Evolutionary conservation across 2,113 vertebrate species (phyloP).

Genomic region (Acanthisitta chloris): DNA sequence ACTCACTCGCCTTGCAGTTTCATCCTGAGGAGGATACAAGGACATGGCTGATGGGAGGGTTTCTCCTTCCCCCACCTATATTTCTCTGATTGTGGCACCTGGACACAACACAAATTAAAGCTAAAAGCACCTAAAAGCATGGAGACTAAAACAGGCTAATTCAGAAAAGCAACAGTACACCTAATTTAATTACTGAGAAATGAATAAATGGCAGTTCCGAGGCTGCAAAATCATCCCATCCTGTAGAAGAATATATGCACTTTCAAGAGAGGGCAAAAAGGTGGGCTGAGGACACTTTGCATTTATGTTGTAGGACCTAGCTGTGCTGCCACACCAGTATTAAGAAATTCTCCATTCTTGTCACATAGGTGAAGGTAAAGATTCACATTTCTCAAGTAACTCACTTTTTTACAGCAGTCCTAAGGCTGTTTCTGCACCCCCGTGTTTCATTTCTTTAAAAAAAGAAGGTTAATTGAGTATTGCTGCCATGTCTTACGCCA

Average conservation of each 20-base stretch:
- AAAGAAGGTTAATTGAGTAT: not conserved
- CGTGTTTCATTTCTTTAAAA: not conserved
- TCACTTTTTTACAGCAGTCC: not conserved
- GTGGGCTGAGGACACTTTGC: not conserved
- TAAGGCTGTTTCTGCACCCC: not conserved
- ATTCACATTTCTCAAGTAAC: not conserved
- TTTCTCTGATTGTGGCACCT: not conserved
- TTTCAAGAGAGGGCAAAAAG: not conserved
- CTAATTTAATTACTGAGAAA: not conserved
- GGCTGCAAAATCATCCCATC: not conserved
- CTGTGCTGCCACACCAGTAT: not conserved
- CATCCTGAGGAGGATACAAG: accelerated
- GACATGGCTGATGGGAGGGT: not conserved
- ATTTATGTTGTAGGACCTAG: not conserved
- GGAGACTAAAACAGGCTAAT: not conserved
- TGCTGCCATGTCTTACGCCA: not conserved
- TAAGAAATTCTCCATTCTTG: not conserved
- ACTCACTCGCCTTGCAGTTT: accelerated
- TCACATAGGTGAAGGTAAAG: not conserved
- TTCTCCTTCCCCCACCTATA: not conserved
- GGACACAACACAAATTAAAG: not conserved
- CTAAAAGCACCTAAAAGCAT: not conserved
- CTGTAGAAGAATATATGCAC: not conserved
- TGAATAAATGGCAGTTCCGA: not conserved
- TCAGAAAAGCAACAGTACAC: not conserved